A percentile compares a stretch with the other conserved stretches of the same genome.
phyloP scores from a whole-genome alignment of 2,888 invertebrate genomes.

The Syrphus vitripennis region DNA sequence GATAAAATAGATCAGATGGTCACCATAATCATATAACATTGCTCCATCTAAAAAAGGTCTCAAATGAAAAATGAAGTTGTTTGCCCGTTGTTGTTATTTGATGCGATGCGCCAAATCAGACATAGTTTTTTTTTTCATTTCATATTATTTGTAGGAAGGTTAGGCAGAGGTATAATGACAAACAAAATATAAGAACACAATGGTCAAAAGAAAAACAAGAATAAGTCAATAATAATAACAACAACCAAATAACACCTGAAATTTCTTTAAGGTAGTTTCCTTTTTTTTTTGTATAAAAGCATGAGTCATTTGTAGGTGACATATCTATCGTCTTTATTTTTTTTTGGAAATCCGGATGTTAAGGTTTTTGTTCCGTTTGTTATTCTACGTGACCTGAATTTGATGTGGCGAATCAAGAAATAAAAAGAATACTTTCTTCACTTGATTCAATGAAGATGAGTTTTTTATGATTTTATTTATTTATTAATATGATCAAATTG shows the following conservation, averaged over 20 bases:
- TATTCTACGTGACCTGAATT: slow-evolving; percentile 33
- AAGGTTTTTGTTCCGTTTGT: slow-evolving; percentile 55
- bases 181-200: background rate
- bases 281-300: background rate
- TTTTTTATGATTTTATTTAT: background rate
- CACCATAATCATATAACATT: background rate
- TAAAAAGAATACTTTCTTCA: background rate
- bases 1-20: background rate
- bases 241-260: background rate
- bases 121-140: background rate
- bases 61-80: background rate
- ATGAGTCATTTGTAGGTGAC: slow-evolving; percentile 36
- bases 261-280: background rate
- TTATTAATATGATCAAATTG: background rate
- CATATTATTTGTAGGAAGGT: background rate
- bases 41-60: background rate
- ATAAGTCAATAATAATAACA: background rate
- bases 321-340: slow-evolving; percentile 21
- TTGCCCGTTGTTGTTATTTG: background rate
- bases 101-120: slow-evolving; percentile 3
- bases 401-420: background rate
- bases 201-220: background rate
- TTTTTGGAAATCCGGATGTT: slow-evolving; percentile 58
- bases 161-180: background rate
- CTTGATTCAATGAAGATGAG: background rate